Conservation (phyloP, 2,888 invertebrate genomes). For the Agrilus biguttatus region DNA sequence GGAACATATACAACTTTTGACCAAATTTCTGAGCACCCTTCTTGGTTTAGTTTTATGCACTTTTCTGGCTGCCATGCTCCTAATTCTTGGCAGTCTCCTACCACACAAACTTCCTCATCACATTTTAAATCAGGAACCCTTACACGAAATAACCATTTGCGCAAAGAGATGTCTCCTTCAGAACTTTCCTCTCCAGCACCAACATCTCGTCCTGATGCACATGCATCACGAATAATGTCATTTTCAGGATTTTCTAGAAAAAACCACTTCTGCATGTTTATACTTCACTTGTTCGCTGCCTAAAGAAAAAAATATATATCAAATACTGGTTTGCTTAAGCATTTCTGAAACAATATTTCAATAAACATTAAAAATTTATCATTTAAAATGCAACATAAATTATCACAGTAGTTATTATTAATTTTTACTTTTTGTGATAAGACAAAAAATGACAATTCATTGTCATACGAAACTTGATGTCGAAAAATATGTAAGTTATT, state of each 20-base stretch:
- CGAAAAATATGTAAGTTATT: too few relatives aligned
- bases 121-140: conserved; percentile 35
- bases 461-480: too few relatives aligned
- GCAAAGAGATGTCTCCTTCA: conserved; percentile 12
- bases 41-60: conserved; percentile 39
- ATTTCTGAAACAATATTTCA: too few relatives aligned
- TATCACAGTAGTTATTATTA: too few relatives aligned
- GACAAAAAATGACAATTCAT: too few relatives aligned
- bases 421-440: too few relatives aligned
- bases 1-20: conserved; percentile 49
- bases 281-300: too few relatives aligned
- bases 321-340: too few relatives aligned
- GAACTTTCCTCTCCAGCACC: conserved; percentile 2
- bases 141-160: conserved; percentile 39
- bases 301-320: too few relatives aligned
- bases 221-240: conserved; percentile 13
- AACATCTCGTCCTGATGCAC: conserved; percentile 2
- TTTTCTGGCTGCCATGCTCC: conserved; percentile 57
- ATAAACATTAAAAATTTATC: too few relatives aligned
- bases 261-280: conserved; percentile 50
- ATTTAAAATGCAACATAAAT: too few relatives aligned
- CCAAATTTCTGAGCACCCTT: conserved; percentile 44
- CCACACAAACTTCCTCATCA: conserved; percentile 54
- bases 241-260: conserved; percentile 41
- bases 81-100: conserved; percentile 50